Percentiles rank a stretch among this genome's conserved stretches.
phyloP scores from a whole-genome alignment of 2,797 vertebrate genomes.

The Bradypodion pumilum region DNA sequence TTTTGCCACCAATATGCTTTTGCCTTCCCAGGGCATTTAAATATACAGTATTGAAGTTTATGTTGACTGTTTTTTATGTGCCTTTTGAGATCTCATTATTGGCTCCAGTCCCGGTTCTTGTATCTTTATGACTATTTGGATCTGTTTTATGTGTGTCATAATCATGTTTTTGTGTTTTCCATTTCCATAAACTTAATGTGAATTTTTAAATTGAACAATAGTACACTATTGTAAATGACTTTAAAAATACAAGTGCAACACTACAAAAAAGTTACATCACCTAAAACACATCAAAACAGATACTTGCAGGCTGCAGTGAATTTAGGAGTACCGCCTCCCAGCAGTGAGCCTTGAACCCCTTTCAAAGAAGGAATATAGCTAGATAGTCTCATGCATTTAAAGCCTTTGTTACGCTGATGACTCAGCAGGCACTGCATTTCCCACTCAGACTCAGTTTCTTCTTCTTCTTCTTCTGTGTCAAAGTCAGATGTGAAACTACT shows the following conservation, averaged over 20 bases:
- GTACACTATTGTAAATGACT: background rate
- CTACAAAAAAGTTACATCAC: background rate
- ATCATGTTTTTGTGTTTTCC: background rate
- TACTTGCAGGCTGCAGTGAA: background rate
- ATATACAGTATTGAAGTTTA: background rate
- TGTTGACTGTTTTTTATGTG: background rate
- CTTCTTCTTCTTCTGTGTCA: no score
- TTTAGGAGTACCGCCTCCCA: background rate
- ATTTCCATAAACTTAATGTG: background rate
- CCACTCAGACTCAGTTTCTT: background rate
- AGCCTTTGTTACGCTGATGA: background rate
- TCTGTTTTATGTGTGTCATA: background rate
- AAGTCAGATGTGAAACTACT: no score
- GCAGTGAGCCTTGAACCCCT: background rate
- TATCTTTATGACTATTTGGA: background rate
- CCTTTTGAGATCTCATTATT: background rate
- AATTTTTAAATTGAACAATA: background rate
- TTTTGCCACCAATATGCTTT: background rate
- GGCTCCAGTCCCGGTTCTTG: background rate
- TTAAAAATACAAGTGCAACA: background rate
- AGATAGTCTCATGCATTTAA: background rate
- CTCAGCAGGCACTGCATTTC: constrained; percentile 17
- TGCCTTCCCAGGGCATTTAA: background rate
- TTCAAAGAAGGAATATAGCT: background rate
- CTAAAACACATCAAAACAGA: background rate